phyloP scores from a whole-genome alignment of 1,140 invertebrate genomes.

The Phymorhynchus buccinoides region DNA sequence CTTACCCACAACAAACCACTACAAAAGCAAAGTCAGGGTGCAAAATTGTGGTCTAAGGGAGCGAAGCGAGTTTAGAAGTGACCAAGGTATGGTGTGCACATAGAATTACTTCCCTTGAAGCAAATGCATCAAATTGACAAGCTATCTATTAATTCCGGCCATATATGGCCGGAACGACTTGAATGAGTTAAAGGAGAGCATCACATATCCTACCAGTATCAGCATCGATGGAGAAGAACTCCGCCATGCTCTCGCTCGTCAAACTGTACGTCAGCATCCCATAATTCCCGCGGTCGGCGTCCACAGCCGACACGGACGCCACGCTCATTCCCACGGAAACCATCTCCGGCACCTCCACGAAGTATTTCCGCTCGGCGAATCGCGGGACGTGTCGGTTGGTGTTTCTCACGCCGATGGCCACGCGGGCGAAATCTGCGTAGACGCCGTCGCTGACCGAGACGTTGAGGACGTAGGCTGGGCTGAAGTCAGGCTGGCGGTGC shows the following conservation, averaged over 20 bases:
- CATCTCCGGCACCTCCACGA: constrained; percentile 76
- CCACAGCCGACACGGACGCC: constrained; percentile 79
- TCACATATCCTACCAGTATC: constrained; percentile 77
- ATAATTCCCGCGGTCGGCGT: constrained; percentile 86
- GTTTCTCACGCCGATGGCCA: constrained; percentile 81
- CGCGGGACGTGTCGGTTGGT: constrained; percentile 86
- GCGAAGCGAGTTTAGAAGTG: too few relatives aligned
- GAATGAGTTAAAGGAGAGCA: too few relatives aligned
- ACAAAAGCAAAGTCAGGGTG: too few relatives aligned
- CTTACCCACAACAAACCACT: too few relatives aligned
- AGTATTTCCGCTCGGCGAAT: constrained; percentile 84
- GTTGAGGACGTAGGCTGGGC: constrained; percentile 72
- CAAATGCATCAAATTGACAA: too few relatives aligned
- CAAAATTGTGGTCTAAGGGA: too few relatives aligned
- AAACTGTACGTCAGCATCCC: constrained; percentile 87
- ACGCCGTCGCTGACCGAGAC: constrained; percentile 72
- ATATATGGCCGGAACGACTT: too few relatives aligned
- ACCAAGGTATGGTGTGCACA: too few relatives aligned
- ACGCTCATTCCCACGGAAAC: constrained; percentile 71
- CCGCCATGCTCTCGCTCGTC: constrained; percentile 82
- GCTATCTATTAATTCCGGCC: too few relatives aligned
- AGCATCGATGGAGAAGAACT: constrained; percentile 86
- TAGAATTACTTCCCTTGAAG: too few relatives aligned
- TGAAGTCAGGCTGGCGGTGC: constrained; percentile 80
- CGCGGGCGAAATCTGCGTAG: constrained; percentile 73